phyloP scores from a whole-genome alignment of 2,113 vertebrate genomes.

The Anarrhichthys ocellatus region DNA sequence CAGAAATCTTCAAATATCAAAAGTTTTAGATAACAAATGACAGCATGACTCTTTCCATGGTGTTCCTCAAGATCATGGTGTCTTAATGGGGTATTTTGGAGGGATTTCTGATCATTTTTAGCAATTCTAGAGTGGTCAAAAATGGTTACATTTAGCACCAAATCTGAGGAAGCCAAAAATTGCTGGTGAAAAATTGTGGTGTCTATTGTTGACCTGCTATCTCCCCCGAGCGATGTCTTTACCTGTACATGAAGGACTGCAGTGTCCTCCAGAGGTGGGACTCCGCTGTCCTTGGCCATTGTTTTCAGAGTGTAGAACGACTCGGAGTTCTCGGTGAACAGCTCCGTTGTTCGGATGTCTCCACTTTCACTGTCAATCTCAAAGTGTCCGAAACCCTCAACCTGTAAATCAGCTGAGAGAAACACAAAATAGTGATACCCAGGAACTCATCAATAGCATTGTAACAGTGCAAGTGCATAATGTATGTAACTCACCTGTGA shows the following conservation, averaged over 20 bases:
- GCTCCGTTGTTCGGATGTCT: constrained; percentile 85
- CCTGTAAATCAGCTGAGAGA: constrained; percentile 58
- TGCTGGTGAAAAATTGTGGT: no score
- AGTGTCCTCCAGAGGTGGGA: constrained; percentile 80
- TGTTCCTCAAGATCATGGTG: no score
- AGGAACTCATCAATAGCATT: no score
- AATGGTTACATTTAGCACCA: no score
- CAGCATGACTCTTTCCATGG: no score
- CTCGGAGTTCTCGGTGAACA: constrained; percentile 76
- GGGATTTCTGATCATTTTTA: no score
- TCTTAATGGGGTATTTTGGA: no score
- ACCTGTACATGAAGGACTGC: constrained; percentile 89
- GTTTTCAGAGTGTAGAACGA: constrained; percentile 83
- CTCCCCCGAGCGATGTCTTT: background rate
- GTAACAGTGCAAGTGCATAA: background rate
- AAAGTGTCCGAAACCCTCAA: constrained; percentile 81
- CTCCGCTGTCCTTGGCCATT: constrained; percentile 87
- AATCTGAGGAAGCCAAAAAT: no score
- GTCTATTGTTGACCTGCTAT: no score
- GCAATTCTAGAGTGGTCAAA: no score
- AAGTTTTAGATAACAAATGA: no score
- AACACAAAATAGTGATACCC: background rate
- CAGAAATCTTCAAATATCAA: no score
- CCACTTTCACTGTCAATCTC: constrained; percentile 88
- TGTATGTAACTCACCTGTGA: constrained; percentile 80